These are phyloP conservation scores for Pangasius krempfi DNA, from an alignment of 2,797 vertebrate genomes.

Conservation along the genomic window DNA sequence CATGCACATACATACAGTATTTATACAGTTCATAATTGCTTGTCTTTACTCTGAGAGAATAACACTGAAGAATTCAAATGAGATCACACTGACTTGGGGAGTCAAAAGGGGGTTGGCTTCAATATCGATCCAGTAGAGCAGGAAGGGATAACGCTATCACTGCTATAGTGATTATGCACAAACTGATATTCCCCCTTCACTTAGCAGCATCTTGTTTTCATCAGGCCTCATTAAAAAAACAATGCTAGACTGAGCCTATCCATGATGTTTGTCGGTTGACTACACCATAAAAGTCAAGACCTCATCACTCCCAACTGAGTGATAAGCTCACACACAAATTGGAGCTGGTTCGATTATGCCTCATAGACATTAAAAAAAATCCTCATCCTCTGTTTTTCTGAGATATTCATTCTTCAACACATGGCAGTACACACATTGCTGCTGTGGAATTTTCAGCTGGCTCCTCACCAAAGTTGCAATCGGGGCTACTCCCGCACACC, in stretches of 20 bases:
- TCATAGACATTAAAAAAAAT: constrained; percentile 37
- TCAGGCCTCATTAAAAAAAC: constrained; percentile 71
- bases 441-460: constrained; percentile 27
- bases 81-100: constrained; percentile 65
- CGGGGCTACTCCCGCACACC: constrained; percentile 20
- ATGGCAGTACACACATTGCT: constrained; percentile 1
- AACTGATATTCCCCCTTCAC: constrained; percentile 60
- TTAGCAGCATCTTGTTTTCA: constrained; percentile 63
- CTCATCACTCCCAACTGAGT: constrained; percentile 68
- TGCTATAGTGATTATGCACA: constrained; percentile 69
- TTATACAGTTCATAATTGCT: constrained; percentile 16
- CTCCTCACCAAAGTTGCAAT: constrained; percentile 25
- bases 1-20: background rate
- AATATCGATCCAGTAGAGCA: constrained; percentile 67
- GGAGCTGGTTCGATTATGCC: constrained; percentile 70
- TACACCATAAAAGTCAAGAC: constrained; percentile 66
- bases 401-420: background rate
- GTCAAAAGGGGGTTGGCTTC: constrained; percentile 60
- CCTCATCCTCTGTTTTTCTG: constrained; percentile 35
- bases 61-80: constrained; percentile 55
- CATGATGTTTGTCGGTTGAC: constrained; percentile 66
- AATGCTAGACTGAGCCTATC: constrained; percentile 63
- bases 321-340: constrained; percentile 70
- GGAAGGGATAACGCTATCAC: constrained; percentile 65
- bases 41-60: constrained; percentile 32